A percentile compares a stretch with the other conserved stretches of the same genome.
These are phyloP conservation scores for Tychaedon coryphoeus DNA, from an alignment of 2,113 vertebrate species.

Conservation along the genomic window DNA sequence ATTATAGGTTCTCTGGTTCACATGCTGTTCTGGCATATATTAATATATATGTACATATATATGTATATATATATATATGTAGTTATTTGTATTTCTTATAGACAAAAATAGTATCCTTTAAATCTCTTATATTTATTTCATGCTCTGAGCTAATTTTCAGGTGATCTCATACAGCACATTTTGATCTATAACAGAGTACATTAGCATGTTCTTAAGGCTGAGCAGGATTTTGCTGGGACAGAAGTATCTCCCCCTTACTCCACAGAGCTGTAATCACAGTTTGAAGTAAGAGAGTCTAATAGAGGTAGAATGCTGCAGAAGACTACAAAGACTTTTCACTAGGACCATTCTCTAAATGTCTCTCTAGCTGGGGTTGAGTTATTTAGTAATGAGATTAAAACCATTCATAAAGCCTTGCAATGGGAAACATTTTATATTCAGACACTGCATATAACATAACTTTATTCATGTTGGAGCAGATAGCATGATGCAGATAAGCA, in stretches of 20 bases:
- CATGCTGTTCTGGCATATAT: fast-evolving
- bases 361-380: background rate
- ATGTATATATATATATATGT: too few species aligned
- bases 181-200: background rate
- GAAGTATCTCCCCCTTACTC: background rate
- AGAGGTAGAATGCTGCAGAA: background rate
- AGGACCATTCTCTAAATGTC: background rate
- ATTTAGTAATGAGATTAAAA: background rate
- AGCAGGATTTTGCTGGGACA: background rate
- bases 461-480: background rate
- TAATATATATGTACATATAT: too few species aligned
- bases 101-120: background rate
- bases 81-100: too few species aligned
- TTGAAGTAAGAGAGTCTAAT: background rate
- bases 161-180: fast-evolving
- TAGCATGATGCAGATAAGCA: background rate
- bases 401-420: background rate
- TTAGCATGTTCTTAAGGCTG: background rate
- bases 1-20: background rate
- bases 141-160: background rate
- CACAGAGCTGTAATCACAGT: background rate
- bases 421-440: background rate
- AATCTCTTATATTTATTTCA: background rate
- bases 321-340: background rate
- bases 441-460: background rate